Evolutionary conservation across 2,797 vertebrate genomes (phyloP), one percentile per base, ranked within the genome.

Genomic region (Parambassis ranga): DNA sequence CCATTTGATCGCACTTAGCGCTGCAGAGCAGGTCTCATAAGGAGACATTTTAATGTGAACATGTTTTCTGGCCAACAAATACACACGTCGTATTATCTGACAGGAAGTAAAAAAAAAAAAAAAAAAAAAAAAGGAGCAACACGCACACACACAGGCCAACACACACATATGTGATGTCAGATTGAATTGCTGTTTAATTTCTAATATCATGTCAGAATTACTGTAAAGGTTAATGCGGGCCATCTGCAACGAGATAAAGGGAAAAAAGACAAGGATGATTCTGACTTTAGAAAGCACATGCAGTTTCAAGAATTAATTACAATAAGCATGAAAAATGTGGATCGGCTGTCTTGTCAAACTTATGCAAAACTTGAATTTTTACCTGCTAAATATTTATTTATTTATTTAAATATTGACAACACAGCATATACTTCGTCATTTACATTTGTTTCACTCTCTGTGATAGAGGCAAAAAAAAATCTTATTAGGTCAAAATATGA

Each of bases 1-100:
- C 71, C 68, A 75, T 80, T 80, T 44, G 19, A 81, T 70, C 64
- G 61, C 78, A 79, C 81, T 83, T 73, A 77, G 74, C 39, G 22
- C 63, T 67, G 65, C 4, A 16, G 56, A 61, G 50, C 53, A 13
- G 56, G 39, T 64, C 62, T 81, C 66, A 64, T 72, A 47, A 66
- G 66, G 62, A 53, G 72, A 37, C 56, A 3, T 74, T 84, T 86
- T 78, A 79, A 77, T 75, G 65, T n/a, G 46, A 49, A 30, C 50
- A 35, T 62, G 48, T 61, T 72, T 66, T 56, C 61, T 53, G 58
- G 65, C 67, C 46, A 58, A 43, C 52, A 71, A 55, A 57, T 18
- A 42, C 44, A 50, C 26, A 56, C 35, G 39, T 26, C 15, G 13
- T 62, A 48, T 47, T 65, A 49, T 36, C 22, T 68, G 15, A 58